Evolutionary conservation across 2,113 vertebrate genomes (phyloP).

Genomic region (Vireo altiloquus): DNA sequence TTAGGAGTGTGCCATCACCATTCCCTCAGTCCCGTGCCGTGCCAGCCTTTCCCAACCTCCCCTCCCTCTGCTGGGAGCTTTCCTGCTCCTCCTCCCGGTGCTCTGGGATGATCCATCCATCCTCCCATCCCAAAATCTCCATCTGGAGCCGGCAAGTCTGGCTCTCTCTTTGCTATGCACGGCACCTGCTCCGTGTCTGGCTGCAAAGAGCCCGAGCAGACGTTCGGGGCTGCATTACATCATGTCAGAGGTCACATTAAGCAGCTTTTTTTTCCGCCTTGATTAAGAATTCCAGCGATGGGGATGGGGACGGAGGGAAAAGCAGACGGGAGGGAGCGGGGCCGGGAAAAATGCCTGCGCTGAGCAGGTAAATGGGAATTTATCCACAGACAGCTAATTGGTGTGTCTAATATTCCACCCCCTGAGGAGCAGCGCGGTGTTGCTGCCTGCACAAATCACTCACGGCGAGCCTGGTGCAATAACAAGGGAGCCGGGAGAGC

Average conservation of each 20-base stretch:
- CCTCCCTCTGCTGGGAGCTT: not conserved
- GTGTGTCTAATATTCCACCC: slow-evolving; percentile 51
- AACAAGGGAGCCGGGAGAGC: not conserved
- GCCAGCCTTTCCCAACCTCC: not conserved
- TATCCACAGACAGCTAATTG: slow-evolving; percentile 53
- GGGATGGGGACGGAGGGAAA: not conserved
- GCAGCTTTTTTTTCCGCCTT: not conserved
- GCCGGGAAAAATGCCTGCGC: not conserved
- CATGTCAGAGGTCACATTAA: slow-evolving; percentile 51
- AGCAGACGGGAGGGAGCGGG: not conserved
- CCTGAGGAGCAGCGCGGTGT: not conserved
- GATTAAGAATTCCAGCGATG: not conserved
- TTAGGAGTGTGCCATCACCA: not conserved
- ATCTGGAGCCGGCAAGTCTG: not conserved
- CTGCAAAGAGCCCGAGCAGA: not conserved
- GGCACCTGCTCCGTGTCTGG: slow-evolving; percentile 27
- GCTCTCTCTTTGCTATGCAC: slow-evolving; percentile 27
- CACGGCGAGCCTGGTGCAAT: not conserved
- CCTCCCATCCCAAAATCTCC: not conserved
- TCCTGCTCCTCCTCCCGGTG: not conserved
- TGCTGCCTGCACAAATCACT: slow-evolving; percentile 57
- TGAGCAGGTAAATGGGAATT: slow-evolving; percentile 50
- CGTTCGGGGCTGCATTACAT: not conserved
- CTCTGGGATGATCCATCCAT: not conserved
- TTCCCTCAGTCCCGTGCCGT: fast-evolving